A percentile compares a stretch with the other conserved stretches of the same genome.
Evolutionary conservation across 30 jellyfish, hydroid and myxozoan species (phyloP).

Genomic region (Nemopilema nomurai): DNA sequence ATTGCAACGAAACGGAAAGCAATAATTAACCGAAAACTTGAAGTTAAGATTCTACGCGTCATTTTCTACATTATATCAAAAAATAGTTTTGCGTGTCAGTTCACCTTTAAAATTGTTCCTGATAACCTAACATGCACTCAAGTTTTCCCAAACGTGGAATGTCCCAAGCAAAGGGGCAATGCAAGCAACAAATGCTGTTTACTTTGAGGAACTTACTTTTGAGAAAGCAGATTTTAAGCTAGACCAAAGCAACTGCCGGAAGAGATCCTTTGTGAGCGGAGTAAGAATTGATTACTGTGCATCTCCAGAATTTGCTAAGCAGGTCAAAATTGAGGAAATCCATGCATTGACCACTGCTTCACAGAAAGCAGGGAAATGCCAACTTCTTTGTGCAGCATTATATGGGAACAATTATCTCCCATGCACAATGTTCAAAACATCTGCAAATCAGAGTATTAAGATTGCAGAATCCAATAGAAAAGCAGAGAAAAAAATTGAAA

Average conservation of each 20-base stretch:
- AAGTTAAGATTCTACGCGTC: background rate
- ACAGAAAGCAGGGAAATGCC: conserved; percentile 10
- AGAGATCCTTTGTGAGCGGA: conserved; percentile 10
- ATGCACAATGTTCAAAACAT: too few relatives aligned
- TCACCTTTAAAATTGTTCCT: background rate
- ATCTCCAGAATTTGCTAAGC: conserved; percentile 27
- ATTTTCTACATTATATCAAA: background rate
- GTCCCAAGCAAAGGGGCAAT: conserved; percentile 18
- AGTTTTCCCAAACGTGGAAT: too few relatives aligned
- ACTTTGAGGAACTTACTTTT: conserved; percentile 23
- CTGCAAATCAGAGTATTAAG: too few relatives aligned
- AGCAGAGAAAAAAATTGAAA: too few relatives aligned
- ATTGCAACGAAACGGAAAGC: background rate
- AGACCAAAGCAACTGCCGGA: conserved; percentile 18
- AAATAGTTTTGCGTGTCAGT: background rate
- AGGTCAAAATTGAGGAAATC: conserved; percentile 7
- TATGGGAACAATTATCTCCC: too few relatives aligned
- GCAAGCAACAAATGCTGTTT: conserved; percentile 15
- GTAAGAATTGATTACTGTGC: conserved; percentile 19
- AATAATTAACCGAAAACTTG: background rate
- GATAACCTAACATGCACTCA: conserved; percentile 3
- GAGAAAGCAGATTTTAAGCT: conserved; percentile 30
- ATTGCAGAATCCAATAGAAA: too few relatives aligned
- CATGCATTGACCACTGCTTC: conserved; percentile 4
- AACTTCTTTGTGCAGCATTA: too few relatives aligned